phyloP scores from a whole-genome alignment of 2,113 vertebrate genomes.

The Rhegmatorhina hoffmannsi region DNA sequence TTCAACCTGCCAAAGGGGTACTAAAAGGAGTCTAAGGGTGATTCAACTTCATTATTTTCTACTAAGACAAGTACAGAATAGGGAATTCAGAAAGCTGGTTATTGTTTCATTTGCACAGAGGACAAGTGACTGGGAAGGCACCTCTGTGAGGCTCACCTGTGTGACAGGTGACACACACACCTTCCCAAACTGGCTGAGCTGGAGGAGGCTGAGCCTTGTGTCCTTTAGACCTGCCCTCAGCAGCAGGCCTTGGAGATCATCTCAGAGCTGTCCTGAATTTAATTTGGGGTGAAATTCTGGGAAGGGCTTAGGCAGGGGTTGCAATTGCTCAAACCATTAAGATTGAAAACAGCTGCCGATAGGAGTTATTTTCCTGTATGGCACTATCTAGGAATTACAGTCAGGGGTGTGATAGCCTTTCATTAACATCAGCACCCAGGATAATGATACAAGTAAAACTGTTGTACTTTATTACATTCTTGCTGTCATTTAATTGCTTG shows the following conservation, averaged over 20 bases:
- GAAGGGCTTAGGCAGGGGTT: background rate
- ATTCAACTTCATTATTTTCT: conserved; percentile 15
- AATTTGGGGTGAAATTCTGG: background rate
- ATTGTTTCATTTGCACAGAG: background rate
- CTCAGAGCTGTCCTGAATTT: conserved; percentile 14
- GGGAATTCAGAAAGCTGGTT: background rate
- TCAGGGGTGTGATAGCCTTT: conserved; percentile 58
- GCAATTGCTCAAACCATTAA: conserved; percentile 28
- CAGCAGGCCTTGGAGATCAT: background rate
- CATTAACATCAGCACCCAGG: conserved; percentile 69
- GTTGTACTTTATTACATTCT: conserved; percentile 63
- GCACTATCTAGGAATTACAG: conserved; percentile 33
- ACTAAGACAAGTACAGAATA: background rate
- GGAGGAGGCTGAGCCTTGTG: rapidly evolving
- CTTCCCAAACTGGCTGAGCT: rapidly evolving
- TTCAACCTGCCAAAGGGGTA: background rate
- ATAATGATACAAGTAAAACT: conserved; percentile 58
- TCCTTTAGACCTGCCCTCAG: background rate
- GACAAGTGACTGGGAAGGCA: background rate
- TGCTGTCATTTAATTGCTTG: conserved; percentile 67
- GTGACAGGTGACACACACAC: background rate
- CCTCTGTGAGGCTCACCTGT: background rate
- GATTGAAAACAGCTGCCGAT: conserved; percentile 39
- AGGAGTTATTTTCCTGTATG: conserved; percentile 6
- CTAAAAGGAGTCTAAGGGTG: background rate